Evolutionary conservation across 2,888 invertebrate genomes (phyloP).

Genomic region (Aphodius sticticus): DNA sequence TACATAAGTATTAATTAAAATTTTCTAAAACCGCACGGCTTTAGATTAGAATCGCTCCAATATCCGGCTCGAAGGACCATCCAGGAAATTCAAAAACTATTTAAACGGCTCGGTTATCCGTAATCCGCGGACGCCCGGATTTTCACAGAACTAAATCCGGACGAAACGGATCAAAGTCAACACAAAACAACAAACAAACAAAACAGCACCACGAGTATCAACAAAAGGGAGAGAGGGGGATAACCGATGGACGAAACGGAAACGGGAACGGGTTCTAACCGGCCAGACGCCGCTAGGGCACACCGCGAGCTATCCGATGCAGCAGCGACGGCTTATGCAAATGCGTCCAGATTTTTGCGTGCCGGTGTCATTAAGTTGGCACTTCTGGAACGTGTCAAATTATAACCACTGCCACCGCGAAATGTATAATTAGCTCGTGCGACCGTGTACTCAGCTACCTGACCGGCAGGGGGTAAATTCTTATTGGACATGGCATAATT

Average conservation of each 20-base stretch:
- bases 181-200: not conserved
- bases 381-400: slow-evolving; percentile 41
- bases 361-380: slow-evolving; percentile 40
- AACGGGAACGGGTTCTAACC: not conserved
- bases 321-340: slow-evolving; percentile 38
- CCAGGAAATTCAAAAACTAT: not conserved
- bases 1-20: too few relatives aligned
- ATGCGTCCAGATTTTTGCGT: slow-evolving; percentile 44
- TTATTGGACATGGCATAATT: slow-evolving; percentile 18
- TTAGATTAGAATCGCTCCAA: not conserved
- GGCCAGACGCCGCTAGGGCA: not conserved
- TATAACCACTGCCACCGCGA: slow-evolving; percentile 32
- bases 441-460: not conserved
- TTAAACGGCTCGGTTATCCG: not conserved
- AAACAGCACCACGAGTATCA: not conserved
- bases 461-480: not conserved
- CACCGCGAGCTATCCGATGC: too few relatives aligned
- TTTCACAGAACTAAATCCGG: not conserved
- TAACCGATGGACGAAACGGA: not conserved
- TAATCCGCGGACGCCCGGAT: not conserved
- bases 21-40: not conserved
- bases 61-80: not conserved
- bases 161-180: not conserved
- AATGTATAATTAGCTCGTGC: slow-evolving; percentile 30
- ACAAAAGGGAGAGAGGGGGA: not conserved